Evolutionary conservation across 1,140 invertebrate genomes (phyloP).

Genomic region (Diachasma alloeum): DNA sequence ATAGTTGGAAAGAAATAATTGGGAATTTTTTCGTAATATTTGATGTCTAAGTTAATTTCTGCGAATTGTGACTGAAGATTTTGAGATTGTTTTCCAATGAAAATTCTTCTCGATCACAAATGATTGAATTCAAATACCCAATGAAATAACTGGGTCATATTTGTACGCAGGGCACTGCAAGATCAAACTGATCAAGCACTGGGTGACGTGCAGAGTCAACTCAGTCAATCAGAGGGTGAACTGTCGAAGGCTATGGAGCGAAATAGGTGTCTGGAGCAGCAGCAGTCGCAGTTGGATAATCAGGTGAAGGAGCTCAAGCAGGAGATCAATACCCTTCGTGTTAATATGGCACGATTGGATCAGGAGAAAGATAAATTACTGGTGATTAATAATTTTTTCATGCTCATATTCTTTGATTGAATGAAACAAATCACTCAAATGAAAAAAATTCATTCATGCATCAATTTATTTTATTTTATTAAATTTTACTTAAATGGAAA

Average conservation of each 20-base stretch:
- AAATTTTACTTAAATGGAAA: too few relatives aligned
- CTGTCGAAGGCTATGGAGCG: constrained; percentile 65
- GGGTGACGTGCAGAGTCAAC: constrained; percentile 67
- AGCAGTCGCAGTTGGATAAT: constrained; percentile 66
- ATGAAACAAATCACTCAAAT: too few relatives aligned
- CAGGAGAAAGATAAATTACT: constrained; percentile 71
- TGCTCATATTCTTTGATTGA: too few relatives aligned
- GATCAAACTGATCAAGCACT: constrained; percentile 71
- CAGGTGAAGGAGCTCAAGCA: constrained; percentile 66
- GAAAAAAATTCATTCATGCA: too few relatives aligned
- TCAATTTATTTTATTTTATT: too few relatives aligned
- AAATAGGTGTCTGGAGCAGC: constrained; percentile 66
- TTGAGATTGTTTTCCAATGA: too few relatives aligned
- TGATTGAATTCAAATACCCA: not conserved
- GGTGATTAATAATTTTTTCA: constrained; percentile 51
- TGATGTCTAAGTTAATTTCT: too few relatives aligned
- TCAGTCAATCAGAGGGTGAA: constrained; percentile 67
- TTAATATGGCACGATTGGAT: constrained; percentile 67
- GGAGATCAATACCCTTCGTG: constrained; percentile 67
- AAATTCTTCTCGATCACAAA: too few relatives aligned
- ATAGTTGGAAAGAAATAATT: not conserved
- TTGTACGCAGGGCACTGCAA: constrained; percentile 67
- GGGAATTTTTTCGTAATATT: too few relatives aligned
- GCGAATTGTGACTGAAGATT: too few relatives aligned
- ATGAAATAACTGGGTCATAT: constrained; percentile 6